Conservation (phyloP, 2,113 vertebrate species). For the Syngnathoides biaculeatus region DNA sequence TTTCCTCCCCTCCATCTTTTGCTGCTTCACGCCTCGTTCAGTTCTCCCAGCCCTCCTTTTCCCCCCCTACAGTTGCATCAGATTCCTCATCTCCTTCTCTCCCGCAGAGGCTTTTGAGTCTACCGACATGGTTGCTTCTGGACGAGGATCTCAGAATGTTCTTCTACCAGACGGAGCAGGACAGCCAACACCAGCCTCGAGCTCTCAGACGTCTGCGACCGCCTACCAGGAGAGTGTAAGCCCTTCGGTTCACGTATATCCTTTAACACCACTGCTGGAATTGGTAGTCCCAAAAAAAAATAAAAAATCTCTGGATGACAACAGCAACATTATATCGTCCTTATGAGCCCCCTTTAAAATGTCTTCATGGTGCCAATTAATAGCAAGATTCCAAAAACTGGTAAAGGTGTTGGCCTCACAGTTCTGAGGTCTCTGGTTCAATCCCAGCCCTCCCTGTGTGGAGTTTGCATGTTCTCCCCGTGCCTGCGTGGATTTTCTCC, state of each 20-base stretch:
- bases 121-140: slow-evolving; percentile 83
- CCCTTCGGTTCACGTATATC: not conserved
- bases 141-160: slow-evolving; percentile 86
- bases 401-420: too few relatives aligned
- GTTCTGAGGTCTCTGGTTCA: too few relatives aligned
- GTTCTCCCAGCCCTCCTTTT: slow-evolving; percentile 5
- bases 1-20: slow-evolving; percentile 20
- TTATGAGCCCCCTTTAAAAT: too few relatives aligned
- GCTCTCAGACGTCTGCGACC: slow-evolving; percentile 86
- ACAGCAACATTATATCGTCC: too few relatives aligned
- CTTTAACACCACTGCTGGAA: not conserved
- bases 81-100: slow-evolving; percentile 1
- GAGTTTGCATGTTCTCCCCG: too few relatives aligned
- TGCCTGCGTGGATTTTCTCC: too few relatives aligned
- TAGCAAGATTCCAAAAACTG: too few relatives aligned
- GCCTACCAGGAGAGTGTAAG: slow-evolving; percentile 76
- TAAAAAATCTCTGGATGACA: not conserved
- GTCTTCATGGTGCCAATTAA: too few relatives aligned
- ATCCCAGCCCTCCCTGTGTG: too few relatives aligned
- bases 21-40: slow-evolving; percentile 15
- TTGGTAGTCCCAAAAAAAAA: too few relatives aligned
- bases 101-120: slow-evolving; percentile 74
- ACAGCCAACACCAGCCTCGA: slow-evolving; percentile 79
- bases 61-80: not conserved
- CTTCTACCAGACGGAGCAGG: slow-evolving; percentile 86